Base-by-base conservation (phyloP, 2,113 vertebrate species). In the Protomyctophum bolini region DNA sequence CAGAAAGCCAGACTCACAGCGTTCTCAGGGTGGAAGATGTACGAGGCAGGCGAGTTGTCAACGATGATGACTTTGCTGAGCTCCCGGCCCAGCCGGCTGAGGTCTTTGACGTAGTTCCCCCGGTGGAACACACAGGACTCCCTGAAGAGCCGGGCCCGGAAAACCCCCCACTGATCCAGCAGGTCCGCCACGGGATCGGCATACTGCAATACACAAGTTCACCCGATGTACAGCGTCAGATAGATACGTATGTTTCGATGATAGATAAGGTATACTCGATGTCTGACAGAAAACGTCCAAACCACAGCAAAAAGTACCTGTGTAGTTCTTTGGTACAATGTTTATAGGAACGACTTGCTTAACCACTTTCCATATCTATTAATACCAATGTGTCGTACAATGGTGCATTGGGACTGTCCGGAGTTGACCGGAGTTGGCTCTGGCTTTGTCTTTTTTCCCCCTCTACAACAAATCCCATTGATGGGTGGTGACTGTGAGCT, bases 61-160 rank as follows among this genome's bases (percentile, higher is more conserved):
- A 99, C 92, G 50, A 98, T 99, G 89, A 99, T 97, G 80, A 98
- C 96, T 91, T 96, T 96, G 83, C 92, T 95, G 90, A 99, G 95
- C 86, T 97, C 95, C 81, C 97, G 93, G 60, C 97, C 97, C 77
- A 98, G 93, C 55, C 95, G 96, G 80, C 97, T 98, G 87, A 99
- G 94, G 92, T 99, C 97, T 93, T 99, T 98, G 86, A 99, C 97
- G 0, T 99, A 98, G 93, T 98, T 98, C 66, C 97, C 97, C 73
- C 96, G 92, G 83, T 99, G 97, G 92, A 99, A 99, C 90, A 98
- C 97, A 68, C 97, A 99, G 12, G 97, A 98, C 92, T 99, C 97
- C 93, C 97, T 92, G 92, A 99, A 98, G 84, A 99, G 96, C 68
- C 97, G 93, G 50, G 95, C 93, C 59, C 95, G 95, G 88, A 98